Percentiles rank a stretch among this genome's conserved stretches.
Evolutionary conservation across 1,140 invertebrate genomes (phyloP).

Genomic region (Berghia stephanieae): DNA sequence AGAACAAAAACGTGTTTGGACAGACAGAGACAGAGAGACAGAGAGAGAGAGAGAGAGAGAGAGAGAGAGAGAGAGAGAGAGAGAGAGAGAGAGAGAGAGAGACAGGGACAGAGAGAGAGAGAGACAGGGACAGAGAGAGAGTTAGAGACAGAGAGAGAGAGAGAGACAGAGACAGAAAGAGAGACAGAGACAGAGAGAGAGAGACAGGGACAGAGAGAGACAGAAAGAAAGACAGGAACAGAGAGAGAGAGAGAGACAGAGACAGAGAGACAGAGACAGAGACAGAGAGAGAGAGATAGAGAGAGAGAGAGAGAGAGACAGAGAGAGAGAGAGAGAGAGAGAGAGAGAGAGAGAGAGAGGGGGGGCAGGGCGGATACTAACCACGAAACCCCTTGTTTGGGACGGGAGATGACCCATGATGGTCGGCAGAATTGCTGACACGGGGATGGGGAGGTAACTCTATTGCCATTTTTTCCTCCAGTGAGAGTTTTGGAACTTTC

Average conservation of each 20-base stretch:
- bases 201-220: no score
- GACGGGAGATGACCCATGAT: background rate
- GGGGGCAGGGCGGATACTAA: background rate
- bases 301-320: no score
- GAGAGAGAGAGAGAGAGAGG: background rate
- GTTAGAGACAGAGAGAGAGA: no score
- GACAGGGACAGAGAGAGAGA: no score
- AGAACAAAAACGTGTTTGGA: no score
- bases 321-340: background rate
- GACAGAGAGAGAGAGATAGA: no score
- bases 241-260: no score
- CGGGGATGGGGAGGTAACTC: constrained; percentile 40
- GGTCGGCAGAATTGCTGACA: background rate
- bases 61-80: constrained; percentile 7
- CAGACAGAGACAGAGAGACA: background rate
- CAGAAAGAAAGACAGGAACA: no score
- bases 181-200: no score
- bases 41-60: background rate
- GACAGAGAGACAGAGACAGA: background rate
- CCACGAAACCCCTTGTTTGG: constrained; percentile 12
- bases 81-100: no score
- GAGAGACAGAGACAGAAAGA: no score
- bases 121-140: no score
- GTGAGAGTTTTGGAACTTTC: constrained; percentile 55
- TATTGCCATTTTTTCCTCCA: constrained; percentile 56